Conservation (phyloP, 1,140 invertebrate species). For the Drosophila melanogaster region Release_6_plus_ISO1_MT NT_037436.4:7727501-7728000, state of each 20-base stretch:
- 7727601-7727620: slow-evolving; percentile 61
- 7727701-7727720: slow-evolving; percentile 52
- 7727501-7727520: slow-evolving; percentile 15
- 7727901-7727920: slow-evolving; percentile 44
- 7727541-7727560: slow-evolving; percentile 48
- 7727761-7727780: slow-evolving; percentile 72
- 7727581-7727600: slow-evolving; percentile 55
- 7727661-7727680: slow-evolving; percentile 54
- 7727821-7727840: slow-evolving; percentile 45
- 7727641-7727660: slow-evolving; percentile 37
- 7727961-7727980: slow-evolving; percentile 47
- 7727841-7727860: slow-evolving; percentile 43
- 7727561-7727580: slow-evolving; percentile 24
- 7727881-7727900: slow-evolving; percentile 10
- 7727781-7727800: slow-evolving; percentile 62
- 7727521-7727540: slow-evolving; percentile 17
- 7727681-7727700: slow-evolving; percentile 42
- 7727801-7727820: slow-evolving; percentile 64
- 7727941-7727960: slow-evolving; percentile 15
- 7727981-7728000: slow-evolving; percentile 51
- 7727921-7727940: slow-evolving; percentile 46
- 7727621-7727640: slow-evolving; percentile 63
- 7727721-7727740: slow-evolving; percentile 57
- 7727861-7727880: slow-evolving; percentile 59
- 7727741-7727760: slow-evolving; percentile 50